Conservation (phyloP, 2,888 invertebrate genomes). For the Epinotia ramella region DNA sequence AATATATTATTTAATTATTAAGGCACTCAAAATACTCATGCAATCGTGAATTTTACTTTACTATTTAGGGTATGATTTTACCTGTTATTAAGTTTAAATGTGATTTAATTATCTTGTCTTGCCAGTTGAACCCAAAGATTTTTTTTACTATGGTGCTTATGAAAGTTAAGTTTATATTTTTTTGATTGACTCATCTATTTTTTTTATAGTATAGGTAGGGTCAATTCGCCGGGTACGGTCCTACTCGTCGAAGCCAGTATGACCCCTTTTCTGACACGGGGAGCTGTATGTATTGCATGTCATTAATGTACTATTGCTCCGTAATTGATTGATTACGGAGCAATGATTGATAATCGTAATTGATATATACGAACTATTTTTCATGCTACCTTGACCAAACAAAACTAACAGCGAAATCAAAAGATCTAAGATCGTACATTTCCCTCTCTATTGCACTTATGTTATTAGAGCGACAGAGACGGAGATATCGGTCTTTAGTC, state of each 20-base stretch:
- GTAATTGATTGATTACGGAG: too few species aligned
- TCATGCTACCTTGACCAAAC: neutral
- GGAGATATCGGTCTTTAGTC: neutral
- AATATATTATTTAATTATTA: constrained; percentile 45
- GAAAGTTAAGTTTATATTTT: constrained; percentile 48
- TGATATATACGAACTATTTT: neutral
- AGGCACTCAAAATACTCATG: constrained; percentile 58
- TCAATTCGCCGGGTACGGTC: too few species aligned
- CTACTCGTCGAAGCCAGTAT: neutral
- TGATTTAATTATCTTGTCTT: constrained; percentile 67
- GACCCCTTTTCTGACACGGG: neutral
- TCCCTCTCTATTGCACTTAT: neutral
- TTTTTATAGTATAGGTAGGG: neutral
- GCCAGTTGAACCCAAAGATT: constrained; percentile 78
- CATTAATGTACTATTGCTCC: neutral
- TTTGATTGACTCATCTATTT: constrained; percentile 14
- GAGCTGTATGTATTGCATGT: neutral
- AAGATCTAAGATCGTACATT: neutral
- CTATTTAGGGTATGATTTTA: constrained; percentile 55
- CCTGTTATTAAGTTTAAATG: constrained; percentile 65
- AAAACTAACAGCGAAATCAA: too few species aligned
- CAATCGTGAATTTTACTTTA: constrained; percentile 66
- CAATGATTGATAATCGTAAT: too few species aligned
- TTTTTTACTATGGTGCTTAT: constrained; percentile 63
- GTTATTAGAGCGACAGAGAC: neutral